These are phyloP conservation scores for Stenodera caucasica DNA, from an alignment of 2,888 invertebrate genomes.

Conservation along the genomic window DNA sequence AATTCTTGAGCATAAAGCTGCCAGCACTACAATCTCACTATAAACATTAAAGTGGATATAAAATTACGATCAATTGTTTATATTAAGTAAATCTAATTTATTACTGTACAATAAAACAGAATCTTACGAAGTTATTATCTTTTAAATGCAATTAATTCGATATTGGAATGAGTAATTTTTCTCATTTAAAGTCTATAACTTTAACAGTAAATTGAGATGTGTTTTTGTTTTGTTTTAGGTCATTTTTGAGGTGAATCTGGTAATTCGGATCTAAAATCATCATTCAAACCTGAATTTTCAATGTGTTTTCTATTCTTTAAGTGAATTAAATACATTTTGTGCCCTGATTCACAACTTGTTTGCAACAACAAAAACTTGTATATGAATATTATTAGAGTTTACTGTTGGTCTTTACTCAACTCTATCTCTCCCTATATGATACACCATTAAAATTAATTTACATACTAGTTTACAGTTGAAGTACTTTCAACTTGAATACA, in stretches of 20 bases:
- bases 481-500: constrained; percentile 10
- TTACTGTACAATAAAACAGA: no score
- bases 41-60: constrained; percentile 44
- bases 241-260: not conserved
- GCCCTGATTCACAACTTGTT: constrained; percentile 20
- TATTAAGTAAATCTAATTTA: constrained; percentile 35
- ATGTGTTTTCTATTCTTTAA: not conserved
- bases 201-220: no score
- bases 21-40: constrained; percentile 38
- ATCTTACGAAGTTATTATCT: no score
- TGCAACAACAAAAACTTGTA: constrained; percentile 4
- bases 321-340: not conserved
- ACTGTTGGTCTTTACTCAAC: not conserved
- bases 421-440: not conserved
- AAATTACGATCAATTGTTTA: constrained; percentile 39
- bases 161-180: no score
- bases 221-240: no score
- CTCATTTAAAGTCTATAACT: no score
- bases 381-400: not conserved
- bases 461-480: constrained; percentile 14
- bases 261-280: no score
- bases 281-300: no score
- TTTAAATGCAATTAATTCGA: no score
- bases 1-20: constrained; percentile 51
- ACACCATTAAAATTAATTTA: constrained; percentile 13